These are phyloP conservation scores for Chunga burmeisteri DNA, from an alignment of 2,113 vertebrate genomes.

Conservation along the genomic window DNA sequence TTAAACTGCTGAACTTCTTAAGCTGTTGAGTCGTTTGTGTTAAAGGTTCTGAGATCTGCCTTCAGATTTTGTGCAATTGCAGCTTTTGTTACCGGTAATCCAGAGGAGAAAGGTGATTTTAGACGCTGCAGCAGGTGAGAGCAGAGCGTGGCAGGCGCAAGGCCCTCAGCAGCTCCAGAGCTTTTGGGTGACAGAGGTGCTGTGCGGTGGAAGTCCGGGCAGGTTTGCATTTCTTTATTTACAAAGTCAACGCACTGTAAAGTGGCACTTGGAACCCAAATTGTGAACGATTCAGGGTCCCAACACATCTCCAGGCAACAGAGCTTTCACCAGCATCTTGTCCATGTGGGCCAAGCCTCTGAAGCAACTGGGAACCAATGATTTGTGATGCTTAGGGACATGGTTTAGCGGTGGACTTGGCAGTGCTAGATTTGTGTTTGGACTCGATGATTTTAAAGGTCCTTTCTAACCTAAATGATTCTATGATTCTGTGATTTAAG, in stretches of 20 bases:
- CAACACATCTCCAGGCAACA: neutral
- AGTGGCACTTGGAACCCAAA: neutral
- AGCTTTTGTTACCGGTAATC: neutral
- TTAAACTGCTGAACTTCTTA: neutral
- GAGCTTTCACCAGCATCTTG: neutral
- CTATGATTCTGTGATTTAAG: neutral
- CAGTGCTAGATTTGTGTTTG: too few relatives aligned
- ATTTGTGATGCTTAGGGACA: too few relatives aligned
- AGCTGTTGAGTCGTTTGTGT: neutral
- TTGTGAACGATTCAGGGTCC: accelerated
- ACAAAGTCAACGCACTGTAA: accelerated
- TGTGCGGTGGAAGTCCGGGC: accelerated
- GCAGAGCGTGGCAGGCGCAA: accelerated
- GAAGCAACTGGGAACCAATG: neutral
- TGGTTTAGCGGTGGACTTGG: too few relatives aligned
- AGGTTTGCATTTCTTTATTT: neutral
- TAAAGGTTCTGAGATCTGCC: neutral
- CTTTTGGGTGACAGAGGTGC: neutral
- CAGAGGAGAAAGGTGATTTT: neutral
- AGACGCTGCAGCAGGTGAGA: accelerated
- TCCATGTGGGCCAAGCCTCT: accelerated
- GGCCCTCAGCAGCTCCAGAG: accelerated
- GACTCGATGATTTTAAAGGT: too few relatives aligned
- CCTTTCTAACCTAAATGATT: too few relatives aligned
- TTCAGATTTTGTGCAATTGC: neutral